phyloP scores from a whole-genome alignment of 37 sponge, comb jelly and placozoan genomes.

The Cladorhizidae sp. region DNA sequence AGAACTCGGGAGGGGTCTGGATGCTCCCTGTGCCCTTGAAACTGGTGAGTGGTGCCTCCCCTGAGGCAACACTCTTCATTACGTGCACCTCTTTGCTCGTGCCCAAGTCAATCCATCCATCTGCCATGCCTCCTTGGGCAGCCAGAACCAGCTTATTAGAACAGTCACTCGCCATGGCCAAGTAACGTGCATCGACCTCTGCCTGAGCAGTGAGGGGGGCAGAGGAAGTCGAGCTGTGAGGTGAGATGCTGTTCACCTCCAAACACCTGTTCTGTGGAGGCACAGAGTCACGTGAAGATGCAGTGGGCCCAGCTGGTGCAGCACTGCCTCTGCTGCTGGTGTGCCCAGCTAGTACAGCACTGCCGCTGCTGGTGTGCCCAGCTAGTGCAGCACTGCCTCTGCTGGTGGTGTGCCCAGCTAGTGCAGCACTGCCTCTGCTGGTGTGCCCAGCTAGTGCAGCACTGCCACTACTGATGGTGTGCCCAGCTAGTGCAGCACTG shows the following conservation, averaged over 20 bases:
- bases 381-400: no score
- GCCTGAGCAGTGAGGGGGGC: not conserved
- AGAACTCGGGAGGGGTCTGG: conserved; percentile 64
- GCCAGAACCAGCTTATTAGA: conserved; percentile 10
- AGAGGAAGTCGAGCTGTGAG: not conserved
- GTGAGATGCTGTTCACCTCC: not conserved
- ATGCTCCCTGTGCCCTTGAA: conserved; percentile 70
- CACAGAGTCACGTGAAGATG: no score
- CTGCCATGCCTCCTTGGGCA: conserved; percentile 29
- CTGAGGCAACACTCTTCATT: conserved; percentile 57
- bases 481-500: no score
- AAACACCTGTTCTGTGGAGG: no score
- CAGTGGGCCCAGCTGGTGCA: no score
- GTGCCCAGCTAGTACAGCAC: no score
- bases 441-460: no score
- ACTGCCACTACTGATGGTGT: no score
- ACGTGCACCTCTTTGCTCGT: conserved; percentile 47
- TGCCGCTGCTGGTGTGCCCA: no score
- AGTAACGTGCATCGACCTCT: conserved; percentile 10
- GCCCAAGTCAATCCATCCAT: conserved; percentile 57
- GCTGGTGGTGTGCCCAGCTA: no score
- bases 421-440: no score
- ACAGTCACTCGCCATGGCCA: not conserved
- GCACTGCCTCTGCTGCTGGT: no score
- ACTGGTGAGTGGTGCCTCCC: conserved; percentile 58